These are phyloP conservation scores for Lycophotia porphyrea DNA, from an alignment of 2,888 invertebrate species.

Conservation along the genomic window DNA sequence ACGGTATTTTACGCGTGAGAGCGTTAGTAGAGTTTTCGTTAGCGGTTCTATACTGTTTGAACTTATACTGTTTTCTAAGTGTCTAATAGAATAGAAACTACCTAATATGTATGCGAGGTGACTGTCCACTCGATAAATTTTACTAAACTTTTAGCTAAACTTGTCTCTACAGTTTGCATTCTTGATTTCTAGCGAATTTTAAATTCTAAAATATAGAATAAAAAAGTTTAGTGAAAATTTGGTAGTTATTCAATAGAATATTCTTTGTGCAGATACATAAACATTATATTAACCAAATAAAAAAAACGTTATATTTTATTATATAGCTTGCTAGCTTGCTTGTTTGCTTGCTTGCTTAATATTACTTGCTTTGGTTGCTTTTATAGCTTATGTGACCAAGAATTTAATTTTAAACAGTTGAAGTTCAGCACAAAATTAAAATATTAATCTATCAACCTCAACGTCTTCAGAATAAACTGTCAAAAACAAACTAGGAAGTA, in stretches of 20 bases:
- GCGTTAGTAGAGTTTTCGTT: constrained; percentile 69
- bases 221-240: background rate
- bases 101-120: constrained; percentile 38
- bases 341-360: no score
- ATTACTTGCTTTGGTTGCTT: no score
- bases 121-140: constrained; percentile 48
- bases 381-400: background rate
- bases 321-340: no score
- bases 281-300: background rate
- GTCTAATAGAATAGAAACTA: constrained; percentile 63
- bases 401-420: background rate
- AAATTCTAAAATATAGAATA: background rate
- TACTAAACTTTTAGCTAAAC: constrained; percentile 33
- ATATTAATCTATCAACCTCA: background rate
- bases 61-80: constrained; percentile 66
- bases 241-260: background rate
- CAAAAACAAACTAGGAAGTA: background rate
- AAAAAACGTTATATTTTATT: background rate
- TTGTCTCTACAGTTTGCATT: constrained; percentile 14
- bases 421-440: background rate
- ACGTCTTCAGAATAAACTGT: background rate
- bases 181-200: background rate
- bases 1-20: constrained; percentile 73
- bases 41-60: constrained; percentile 69
- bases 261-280: background rate